Base-by-base conservation (phyloP, 2,888 invertebrate genomes). In the Tiliacea aurago region DNA sequence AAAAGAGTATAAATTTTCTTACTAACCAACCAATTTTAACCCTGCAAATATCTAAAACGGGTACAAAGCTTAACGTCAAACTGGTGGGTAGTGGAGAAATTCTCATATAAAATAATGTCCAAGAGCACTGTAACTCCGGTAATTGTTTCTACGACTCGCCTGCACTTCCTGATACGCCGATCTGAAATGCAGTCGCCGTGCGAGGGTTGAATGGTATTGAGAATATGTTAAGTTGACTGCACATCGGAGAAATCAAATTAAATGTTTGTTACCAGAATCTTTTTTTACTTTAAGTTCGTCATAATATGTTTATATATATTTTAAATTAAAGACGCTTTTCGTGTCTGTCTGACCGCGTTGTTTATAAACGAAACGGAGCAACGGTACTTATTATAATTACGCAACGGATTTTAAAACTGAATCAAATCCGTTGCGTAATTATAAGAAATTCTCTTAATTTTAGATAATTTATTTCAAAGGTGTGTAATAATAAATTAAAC, bases 91-190 rank as follows among this genome's bases (percentile, higher is more conserved):
- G 61, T 58, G 13, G 63, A 71, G 74, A 81, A 86, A 84, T 70
- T 63, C 80, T 79, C 81, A 45, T 86, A 83, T 74, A 86, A 89
- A 90, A 88, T 83, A 87, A 87, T 86, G 77, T 64, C 70, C 84
- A 70, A 70, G 73, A 76, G 70, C 73, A 71, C 67, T 56, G 53
- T 70, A 66, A 70, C 70, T 80, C 33, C 51, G 49, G 85, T 90
- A 89, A 90, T 90, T 89, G 88, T 89, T 87, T 85, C 85, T 83
- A 88, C 87, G 88, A 86, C 80, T 83, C 83, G 87, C 87, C 84
- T 90, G 91, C 84, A 76, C 72, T 69, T 73, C 65, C 77, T 89
- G 90, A 90, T 90, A 89, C 62, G 83, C 79, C 71, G 83, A 67
- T 70, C 62, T 56, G 4, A 75, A 81, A 73, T 72, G 65, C 53